phyloP scores from a whole-genome alignment of 2,113 vertebrate genomes.

The Seriola aureovittata region DNA sequence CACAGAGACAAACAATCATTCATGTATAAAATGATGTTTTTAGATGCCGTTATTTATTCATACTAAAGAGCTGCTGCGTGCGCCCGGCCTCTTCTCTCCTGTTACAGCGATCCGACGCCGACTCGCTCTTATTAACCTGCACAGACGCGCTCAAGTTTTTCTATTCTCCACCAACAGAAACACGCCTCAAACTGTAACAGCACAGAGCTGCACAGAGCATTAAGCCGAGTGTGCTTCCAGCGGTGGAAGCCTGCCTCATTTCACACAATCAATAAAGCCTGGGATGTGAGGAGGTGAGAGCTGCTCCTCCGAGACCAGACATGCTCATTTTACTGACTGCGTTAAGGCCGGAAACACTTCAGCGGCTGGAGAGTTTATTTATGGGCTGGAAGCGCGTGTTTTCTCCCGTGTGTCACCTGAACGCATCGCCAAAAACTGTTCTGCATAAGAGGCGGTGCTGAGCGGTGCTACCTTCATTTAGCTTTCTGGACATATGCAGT shows the following conservation, averaged over 20 bases:
- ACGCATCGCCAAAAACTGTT: background rate
- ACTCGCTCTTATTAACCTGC: slow-evolving; percentile 2
- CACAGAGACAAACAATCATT: too few species aligned
- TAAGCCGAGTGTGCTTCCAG: slow-evolving; percentile 13
- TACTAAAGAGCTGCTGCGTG: too few species aligned
- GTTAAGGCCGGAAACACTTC: background rate
- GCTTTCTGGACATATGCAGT: slow-evolving; percentile 30
- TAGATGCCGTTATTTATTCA: too few species aligned
- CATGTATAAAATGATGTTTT: too few species aligned
- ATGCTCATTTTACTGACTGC: slow-evolving; percentile 22
- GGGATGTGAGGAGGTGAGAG: slow-evolving; percentile 35
- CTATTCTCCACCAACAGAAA: slow-evolving; percentile 1
- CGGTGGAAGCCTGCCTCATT: slow-evolving; percentile 20
- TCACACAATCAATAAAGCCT: slow-evolving; percentile 36
- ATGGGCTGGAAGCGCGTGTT: slow-evolving; percentile 3
- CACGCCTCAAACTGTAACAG: background rate
- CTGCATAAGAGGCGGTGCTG: background rate
- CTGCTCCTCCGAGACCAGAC: slow-evolving; percentile 26
- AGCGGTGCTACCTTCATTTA: slow-evolving; percentile 8
- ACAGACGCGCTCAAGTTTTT: slow-evolving; percentile 3
- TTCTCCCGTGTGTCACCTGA: slow-evolving; percentile 13
- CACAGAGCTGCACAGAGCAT: background rate
- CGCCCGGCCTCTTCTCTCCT: too few species aligned
- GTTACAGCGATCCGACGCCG: too few species aligned
- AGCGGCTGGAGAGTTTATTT: slow-evolving; percentile 19